These are phyloP conservation scores for Sylvilagus floridanus DNA, from an alignment of 2,797 vertebrate genomes.

Conservation along the genomic window DNA sequence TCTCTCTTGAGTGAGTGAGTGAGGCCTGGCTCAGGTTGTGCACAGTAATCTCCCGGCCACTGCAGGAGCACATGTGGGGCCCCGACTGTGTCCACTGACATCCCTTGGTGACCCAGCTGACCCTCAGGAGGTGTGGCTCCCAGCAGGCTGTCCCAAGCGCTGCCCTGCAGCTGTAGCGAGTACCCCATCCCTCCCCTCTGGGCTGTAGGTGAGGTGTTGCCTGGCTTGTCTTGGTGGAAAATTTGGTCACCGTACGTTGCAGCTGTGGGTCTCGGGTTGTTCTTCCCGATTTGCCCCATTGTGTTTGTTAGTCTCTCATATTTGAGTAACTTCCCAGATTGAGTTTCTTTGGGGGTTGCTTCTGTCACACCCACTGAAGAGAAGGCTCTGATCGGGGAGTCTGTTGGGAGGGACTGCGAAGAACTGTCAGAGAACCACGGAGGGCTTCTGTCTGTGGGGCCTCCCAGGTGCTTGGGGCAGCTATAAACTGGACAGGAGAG, in stretches of 20 bases:
- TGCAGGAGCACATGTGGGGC: background rate
- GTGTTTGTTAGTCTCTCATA: background rate
- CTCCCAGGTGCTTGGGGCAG: background rate
- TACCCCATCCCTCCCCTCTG: background rate
- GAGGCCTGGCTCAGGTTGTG: background rate
- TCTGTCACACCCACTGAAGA: background rate
- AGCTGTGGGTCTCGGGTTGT: background rate
- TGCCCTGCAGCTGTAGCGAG: background rate
- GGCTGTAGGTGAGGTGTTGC: background rate
- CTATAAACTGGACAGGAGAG: background rate
- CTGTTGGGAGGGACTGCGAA: background rate
- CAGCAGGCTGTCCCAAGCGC: background rate
- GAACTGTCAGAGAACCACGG: background rate
- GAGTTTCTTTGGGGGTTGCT: background rate
- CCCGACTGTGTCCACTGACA: background rate
- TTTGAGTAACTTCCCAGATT: background rate
- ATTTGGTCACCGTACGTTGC: background rate
- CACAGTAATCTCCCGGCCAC: background rate
- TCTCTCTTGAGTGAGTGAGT: background rate
- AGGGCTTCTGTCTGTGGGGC: rapidly evolving
- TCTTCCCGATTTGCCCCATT: background rate
- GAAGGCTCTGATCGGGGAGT: background rate
- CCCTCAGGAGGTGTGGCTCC: background rate
- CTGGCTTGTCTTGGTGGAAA: background rate
- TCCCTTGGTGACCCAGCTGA: background rate